Percentiles rank a stretch among this genome's conserved stretches.
phyloP scores from a whole-genome alignment of 2,888 invertebrate genomes.

The Drosophila nr. medialis region DNA sequence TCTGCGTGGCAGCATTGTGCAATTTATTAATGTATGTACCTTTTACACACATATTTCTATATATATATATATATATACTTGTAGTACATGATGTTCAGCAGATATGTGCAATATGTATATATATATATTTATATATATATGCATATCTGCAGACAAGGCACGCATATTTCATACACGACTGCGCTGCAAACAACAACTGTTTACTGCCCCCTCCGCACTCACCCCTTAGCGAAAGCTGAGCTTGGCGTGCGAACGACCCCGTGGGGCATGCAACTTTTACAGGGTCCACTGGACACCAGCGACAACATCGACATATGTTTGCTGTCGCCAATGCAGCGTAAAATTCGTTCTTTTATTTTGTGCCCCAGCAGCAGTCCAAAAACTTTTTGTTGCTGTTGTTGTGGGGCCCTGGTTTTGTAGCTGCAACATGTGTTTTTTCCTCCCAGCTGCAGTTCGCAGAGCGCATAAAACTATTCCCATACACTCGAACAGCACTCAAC shows the following conservation, averaged over 20 bases:
- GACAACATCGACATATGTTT: conserved; percentile 63
- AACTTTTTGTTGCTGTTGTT: conserved; percentile 5
- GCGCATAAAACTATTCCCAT: conserved; percentile 21
- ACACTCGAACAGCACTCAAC: conserved; percentile 22
- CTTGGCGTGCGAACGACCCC: conserved; percentile 64
- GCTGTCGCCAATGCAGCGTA: conserved; percentile 73
- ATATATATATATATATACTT: conserved; percentile 5
- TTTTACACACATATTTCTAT: conserved; percentile 9
- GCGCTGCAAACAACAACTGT: conserved; percentile 19
- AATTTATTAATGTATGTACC: conserved; percentile 59
- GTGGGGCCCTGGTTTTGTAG: conserved; percentile 30
- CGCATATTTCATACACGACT: conserved; percentile 68
- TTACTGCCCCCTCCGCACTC: neutral
- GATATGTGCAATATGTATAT: conserved; percentile 61
- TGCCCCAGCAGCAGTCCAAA: neutral
- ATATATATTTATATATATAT: conserved; percentile 1
- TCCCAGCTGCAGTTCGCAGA: conserved; percentile 33
- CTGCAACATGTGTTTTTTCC: conserved; percentile 51
- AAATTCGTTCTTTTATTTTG: conserved; percentile 56
- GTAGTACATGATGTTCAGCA: conserved; percentile 26
- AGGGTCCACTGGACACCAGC: conserved; percentile 48
- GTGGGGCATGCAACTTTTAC: conserved; percentile 59
- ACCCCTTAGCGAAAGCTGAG: neutral
- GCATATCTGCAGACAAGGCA: conserved; percentile 29
- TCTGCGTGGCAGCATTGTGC: conserved; percentile 21